phyloP scores from a whole-genome alignment of 2,797 vertebrate genomes.

The Triplophysa bombifrons region DNA sequence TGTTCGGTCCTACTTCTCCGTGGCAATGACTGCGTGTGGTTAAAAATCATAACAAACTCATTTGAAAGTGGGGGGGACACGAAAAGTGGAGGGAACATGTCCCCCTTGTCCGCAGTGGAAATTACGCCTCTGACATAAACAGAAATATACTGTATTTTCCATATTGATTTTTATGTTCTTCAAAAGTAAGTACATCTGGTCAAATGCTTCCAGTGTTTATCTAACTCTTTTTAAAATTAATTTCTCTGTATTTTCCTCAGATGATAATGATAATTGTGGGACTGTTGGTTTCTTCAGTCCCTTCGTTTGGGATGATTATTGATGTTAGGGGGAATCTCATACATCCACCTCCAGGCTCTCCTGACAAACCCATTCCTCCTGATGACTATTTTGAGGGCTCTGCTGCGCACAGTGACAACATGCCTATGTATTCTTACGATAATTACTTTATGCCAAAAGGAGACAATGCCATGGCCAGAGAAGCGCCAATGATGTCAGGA shows the following conservation, averaged over 20 bases:
- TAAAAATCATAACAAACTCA: no score
- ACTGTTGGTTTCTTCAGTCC: slow-evolving; percentile 58
- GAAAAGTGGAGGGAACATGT: no score
- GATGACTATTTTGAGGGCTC: slow-evolving; percentile 30
- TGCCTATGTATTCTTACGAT: not conserved
- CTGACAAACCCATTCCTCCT: slow-evolving; percentile 33
- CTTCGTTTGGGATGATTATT: slow-evolving; percentile 58
- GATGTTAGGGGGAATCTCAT: not conserved
- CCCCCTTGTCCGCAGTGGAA: no score
- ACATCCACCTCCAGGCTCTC: slow-evolving; percentile 43
- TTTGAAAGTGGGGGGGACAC: no score
- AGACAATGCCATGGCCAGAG: slow-evolving; percentile 18
- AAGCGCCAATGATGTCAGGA: not conserved
- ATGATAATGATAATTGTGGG: slow-evolving; percentile 59
- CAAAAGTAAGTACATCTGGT: no score
- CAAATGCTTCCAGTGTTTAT: not conserved
- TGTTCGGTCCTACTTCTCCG: no score
- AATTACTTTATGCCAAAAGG: not conserved
- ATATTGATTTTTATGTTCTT: not conserved
- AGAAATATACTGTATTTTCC: no score
- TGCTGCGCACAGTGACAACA: not conserved
- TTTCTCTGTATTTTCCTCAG: slow-evolving; percentile 54
- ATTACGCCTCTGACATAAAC: no score
- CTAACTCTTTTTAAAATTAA: not conserved
- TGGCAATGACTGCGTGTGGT: no score